These are phyloP conservation scores for Kryptolebias marmoratus DNA, from an alignment of 2,113 vertebrate species.

Conservation along the genomic window DNA sequence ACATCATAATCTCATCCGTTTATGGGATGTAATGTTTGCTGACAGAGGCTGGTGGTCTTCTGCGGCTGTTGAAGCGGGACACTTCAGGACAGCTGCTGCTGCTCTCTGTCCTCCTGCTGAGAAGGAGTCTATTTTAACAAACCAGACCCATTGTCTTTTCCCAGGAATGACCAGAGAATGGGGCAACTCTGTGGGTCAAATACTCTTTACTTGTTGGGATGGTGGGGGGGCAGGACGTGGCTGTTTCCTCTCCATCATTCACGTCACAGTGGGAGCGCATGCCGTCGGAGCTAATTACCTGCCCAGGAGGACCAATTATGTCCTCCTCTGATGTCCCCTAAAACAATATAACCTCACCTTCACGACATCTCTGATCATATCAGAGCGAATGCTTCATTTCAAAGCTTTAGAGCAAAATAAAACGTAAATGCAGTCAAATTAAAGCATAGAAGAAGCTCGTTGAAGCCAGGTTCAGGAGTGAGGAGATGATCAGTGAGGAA, in stretches of 20 bases:
- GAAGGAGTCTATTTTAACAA: slow-evolving; percentile 72
- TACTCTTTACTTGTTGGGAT: slow-evolving; percentile 39
- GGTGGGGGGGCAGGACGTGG: slow-evolving; percentile 35
- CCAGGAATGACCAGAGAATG: slow-evolving; percentile 66
- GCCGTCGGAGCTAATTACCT: slow-evolving; percentile 73
- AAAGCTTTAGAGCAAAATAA: no score
- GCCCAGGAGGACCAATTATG: slow-evolving; percentile 66
- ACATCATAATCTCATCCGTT: no score
- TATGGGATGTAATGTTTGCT: background rate
- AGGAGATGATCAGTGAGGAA: background rate
- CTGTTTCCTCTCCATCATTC: slow-evolving; percentile 50
- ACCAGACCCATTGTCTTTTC: slow-evolving; percentile 73
- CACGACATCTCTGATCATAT: no score
- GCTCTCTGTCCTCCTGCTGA: slow-evolving; percentile 45
- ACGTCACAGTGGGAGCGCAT: slow-evolving; percentile 65
- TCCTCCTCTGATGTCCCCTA: slow-evolving; percentile 36
- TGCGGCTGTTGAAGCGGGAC: slow-evolving; percentile 58
- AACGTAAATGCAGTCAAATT: no score
- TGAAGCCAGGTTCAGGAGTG: background rate
- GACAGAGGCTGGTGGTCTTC: slow-evolving; percentile 24
- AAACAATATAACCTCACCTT: slow-evolving; percentile 16
- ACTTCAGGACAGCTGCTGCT: slow-evolving; percentile 70
- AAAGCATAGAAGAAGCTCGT: no score
- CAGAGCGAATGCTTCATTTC: no score
- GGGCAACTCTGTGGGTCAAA: slow-evolving; percentile 49